Evolutionary conservation across 2,888 invertebrate species (phyloP).

Genomic region (Mellilla xanthometata): DNA sequence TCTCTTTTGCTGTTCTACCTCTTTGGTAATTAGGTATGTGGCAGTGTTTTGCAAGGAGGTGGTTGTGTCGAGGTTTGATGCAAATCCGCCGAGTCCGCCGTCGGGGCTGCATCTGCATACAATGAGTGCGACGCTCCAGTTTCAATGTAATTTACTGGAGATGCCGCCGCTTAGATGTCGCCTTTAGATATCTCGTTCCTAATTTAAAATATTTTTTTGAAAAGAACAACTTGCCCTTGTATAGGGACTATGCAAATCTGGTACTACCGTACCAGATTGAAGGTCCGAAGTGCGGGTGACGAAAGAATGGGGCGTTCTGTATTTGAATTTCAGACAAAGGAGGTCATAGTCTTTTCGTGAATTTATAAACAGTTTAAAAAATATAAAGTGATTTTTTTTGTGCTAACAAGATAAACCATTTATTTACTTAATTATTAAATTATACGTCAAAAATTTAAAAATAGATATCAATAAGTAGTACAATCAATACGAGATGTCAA

Average conservation of each 20-base stretch:
- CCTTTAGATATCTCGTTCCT: slow-evolving; percentile 65
- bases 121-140: slow-evolving; percentile 71
- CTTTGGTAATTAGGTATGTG: slow-evolving; percentile 47
- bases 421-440: too few relatives aligned
- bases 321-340: background rate
- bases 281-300: background rate
- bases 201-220: slow-evolving; percentile 59
- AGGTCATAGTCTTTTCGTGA: too few relatives aligned
- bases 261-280: slow-evolving; percentile 10
- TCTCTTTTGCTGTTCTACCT: background rate
- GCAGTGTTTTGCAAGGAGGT: slow-evolving; percentile 4
- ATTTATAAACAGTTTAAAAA: too few relatives aligned
- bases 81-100: slow-evolving; percentile 58
- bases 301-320: background rate
- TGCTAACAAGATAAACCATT: too few relatives aligned
- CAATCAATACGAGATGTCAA: too few relatives aligned
- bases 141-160: slow-evolving; percentile 72
- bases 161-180: slow-evolving; percentile 68
- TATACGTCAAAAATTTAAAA: too few relatives aligned
- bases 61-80: slow-evolving; percentile 60
- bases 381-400: too few relatives aligned
- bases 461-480: too few relatives aligned
- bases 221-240: slow-evolving; percentile 24
- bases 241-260: slow-evolving; percentile 19
- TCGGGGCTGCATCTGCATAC: slow-evolving; percentile 73